Conservation (phyloP, 2,113 vertebrate species). For the Pithys albifrons region DNA sequence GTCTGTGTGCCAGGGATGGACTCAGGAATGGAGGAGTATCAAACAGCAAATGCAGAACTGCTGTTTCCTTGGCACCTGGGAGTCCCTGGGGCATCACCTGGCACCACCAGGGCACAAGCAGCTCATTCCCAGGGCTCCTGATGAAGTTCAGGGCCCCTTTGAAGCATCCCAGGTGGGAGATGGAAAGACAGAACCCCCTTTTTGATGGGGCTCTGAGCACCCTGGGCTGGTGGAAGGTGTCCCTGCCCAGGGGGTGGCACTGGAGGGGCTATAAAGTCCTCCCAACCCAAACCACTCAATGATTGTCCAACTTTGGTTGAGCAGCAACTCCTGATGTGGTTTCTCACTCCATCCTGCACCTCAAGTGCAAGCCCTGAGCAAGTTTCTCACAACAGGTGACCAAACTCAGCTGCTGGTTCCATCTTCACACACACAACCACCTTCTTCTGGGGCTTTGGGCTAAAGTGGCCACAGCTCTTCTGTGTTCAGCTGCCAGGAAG, state of each 20-base stretch:
- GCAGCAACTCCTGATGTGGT: accelerated
- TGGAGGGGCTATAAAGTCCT: not conserved
- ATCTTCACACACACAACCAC: not conserved
- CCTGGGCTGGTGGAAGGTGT: too few relatives aligned
- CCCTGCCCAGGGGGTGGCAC: not conserved
- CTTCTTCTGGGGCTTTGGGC: not conserved
- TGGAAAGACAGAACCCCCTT: not conserved
- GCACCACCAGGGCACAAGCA: not conserved
- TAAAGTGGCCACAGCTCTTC: not conserved
- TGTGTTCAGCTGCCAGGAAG: not conserved
- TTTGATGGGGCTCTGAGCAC: not conserved
- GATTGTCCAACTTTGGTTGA: not conserved
- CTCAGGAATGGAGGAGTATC: not conserved
- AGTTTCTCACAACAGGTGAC: not conserved
- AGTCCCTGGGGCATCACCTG: not conserved
- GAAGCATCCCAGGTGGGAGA: not conserved
- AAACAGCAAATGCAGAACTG: not conserved
- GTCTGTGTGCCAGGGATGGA: not conserved
- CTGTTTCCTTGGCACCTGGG: not conserved
- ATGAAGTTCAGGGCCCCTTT: not conserved
- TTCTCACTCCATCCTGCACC: not conserved
- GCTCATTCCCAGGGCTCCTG: not conserved
- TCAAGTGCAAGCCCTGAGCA: not conserved
- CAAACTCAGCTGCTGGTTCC: not conserved
- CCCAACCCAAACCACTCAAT: not conserved